Evolutionary conservation across 1,140 invertebrate species (phyloP).

Genomic region (Papilio glaucus): DNA sequence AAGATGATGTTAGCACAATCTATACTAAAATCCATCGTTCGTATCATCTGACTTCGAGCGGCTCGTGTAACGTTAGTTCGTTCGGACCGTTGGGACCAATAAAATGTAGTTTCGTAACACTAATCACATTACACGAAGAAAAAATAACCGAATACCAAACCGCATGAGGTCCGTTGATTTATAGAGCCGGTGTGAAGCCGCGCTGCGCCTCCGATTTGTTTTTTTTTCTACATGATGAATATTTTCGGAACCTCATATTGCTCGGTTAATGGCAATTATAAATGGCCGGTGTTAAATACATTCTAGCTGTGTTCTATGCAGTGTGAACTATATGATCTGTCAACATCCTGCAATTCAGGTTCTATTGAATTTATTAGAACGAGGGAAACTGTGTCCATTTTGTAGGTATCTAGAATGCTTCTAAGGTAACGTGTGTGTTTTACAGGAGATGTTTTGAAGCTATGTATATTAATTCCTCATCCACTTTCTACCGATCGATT

Average conservation of each 20-base stretch:
- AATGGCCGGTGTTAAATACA: slow-evolving; percentile 14
- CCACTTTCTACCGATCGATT: too few relatives aligned
- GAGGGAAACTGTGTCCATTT: too few relatives aligned
- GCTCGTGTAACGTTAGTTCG: slow-evolving; percentile 40
- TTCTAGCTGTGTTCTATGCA: not conserved
- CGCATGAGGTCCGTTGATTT: slow-evolving; percentile 59
- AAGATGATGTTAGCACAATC: slow-evolving; percentile 17
- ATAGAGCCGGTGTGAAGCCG: slow-evolving; percentile 43
- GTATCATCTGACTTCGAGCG: slow-evolving; percentile 32
- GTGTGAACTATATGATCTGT: not conserved
- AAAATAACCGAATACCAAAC: slow-evolving; percentile 47
- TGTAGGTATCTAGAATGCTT: too few relatives aligned
- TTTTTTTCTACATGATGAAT: slow-evolving; percentile 39
- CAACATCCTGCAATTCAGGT: too few relatives aligned
- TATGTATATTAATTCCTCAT: too few relatives aligned
- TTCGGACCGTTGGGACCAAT: slow-evolving; percentile 42
- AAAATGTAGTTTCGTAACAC: slow-evolving; percentile 56
- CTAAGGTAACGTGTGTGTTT: too few relatives aligned
- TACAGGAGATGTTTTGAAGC: too few relatives aligned
- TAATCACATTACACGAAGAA: slow-evolving; percentile 52
- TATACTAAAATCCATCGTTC: slow-evolving; percentile 5
- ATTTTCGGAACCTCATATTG: slow-evolving; percentile 35
- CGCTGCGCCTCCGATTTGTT: slow-evolving; percentile 6
- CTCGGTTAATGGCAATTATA: slow-evolving; percentile 27
- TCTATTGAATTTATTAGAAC: too few relatives aligned